phyloP scores from a whole-genome alignment of 2,888 invertebrate genomes.

The Drosophila neotestacea region DNA sequence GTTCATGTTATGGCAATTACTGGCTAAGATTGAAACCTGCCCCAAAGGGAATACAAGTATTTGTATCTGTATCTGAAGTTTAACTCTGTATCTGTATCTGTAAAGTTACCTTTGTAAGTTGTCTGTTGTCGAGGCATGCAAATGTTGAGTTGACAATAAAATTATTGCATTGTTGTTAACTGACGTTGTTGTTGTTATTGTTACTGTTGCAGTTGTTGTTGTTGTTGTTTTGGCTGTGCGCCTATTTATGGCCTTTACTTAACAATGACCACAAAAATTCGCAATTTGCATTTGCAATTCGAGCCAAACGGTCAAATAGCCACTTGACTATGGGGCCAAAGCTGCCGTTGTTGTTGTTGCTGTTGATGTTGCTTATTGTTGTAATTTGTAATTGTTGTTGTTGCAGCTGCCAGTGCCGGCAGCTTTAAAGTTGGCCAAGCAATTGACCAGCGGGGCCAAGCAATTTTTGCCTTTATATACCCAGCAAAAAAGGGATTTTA shows the following conservation, averaged over 20 bases:
- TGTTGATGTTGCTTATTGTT: conserved; percentile 28
- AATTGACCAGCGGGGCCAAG: conserved; percentile 64
- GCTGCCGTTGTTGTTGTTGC: conserved; percentile 6
- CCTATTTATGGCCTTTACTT: conserved; percentile 75
- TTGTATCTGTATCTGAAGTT: conserved; percentile 10
- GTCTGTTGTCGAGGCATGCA: conserved; percentile 38
- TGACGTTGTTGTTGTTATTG: conserved; percentile 33
- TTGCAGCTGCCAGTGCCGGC: conserved; percentile 29
- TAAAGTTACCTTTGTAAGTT: conserved; percentile 18
- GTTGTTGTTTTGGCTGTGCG: conserved; percentile 45
- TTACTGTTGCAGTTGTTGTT: conserved; percentile 22
- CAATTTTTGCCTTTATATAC: conserved; percentile 42
- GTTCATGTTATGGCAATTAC: conserved; percentile 34
- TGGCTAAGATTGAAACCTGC: conserved; percentile 37
- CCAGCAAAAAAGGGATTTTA: conserved; percentile 14
- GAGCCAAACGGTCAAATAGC: conserved; percentile 61
- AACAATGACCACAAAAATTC: conserved; percentile 79
- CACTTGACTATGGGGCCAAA: conserved; percentile 56
- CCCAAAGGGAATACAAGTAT: conserved; percentile 24
- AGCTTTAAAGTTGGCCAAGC: conserved; percentile 68
- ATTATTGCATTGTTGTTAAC: conserved; percentile 67
- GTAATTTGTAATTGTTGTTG: conserved; percentile 40
- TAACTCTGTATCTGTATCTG: conserved; percentile 17
- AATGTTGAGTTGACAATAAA: conserved; percentile 72
- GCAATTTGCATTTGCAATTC: conserved; percentile 77